These are phyloP conservation scores for Saccostrea echinata DNA, from an alignment of 1,140 invertebrate genomes.

Conservation along the genomic window DNA sequence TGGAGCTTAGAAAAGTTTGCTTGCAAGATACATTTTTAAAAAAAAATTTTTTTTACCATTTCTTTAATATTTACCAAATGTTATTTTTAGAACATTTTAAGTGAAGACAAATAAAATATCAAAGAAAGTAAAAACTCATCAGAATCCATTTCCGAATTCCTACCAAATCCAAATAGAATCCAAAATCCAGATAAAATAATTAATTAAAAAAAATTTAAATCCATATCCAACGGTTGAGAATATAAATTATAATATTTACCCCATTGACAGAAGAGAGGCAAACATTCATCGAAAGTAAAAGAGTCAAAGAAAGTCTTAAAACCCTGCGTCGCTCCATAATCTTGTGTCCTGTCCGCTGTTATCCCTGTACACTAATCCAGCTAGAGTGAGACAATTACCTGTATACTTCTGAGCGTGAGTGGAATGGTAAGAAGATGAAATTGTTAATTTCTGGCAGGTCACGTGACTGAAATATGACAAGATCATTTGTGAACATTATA, in stretches of 20 bases:
- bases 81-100: neutral
- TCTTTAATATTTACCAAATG: neutral
- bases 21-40: too few species aligned
- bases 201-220: neutral
- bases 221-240: neutral
- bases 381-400: neutral
- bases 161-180: neutral
- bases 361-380: neutral
- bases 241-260: neutral
- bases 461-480: neutral
- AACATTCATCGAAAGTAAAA: neutral
- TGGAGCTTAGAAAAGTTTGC: too few species aligned
- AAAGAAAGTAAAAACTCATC: neutral
- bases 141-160: neutral
- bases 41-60: neutral
- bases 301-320: slow-evolving; percentile 7
- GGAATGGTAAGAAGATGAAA: neutral
- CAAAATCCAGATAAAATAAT: neutral
- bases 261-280: neutral
- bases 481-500: slow-evolving; percentile 1
- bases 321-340: neutral
- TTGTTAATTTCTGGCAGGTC: slow-evolving; percentile 24
- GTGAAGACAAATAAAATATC: neutral
- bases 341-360: neutral
- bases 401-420: slow-evolving; percentile 3